phyloP scores from a whole-genome alignment of 2,888 invertebrate species.

The Erynnis tages region DNA sequence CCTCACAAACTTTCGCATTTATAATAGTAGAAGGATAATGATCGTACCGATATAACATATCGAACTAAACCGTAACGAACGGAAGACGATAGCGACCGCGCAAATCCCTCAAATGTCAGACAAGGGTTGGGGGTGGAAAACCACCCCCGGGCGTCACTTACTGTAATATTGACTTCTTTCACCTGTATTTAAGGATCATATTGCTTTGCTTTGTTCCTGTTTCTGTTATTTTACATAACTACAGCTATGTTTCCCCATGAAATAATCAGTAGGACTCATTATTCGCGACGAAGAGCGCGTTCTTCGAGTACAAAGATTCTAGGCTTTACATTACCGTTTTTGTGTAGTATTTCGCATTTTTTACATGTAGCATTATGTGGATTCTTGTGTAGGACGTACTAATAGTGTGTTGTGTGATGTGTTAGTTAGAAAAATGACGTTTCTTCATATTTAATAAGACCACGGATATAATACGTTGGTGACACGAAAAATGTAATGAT shows the following conservation, averaged over 20 bases:
- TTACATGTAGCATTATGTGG: slow-evolving; percentile 2
- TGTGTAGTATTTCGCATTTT: slow-evolving; percentile 4
- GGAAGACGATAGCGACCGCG: not conserved
- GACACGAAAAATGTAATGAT: slow-evolving; percentile 36
- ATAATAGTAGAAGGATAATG: too few species aligned
- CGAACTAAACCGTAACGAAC: not conserved
- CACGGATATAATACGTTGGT: slow-evolving; percentile 26
- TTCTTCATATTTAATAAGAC: slow-evolving; percentile 17
- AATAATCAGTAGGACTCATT: slow-evolving; percentile 71
- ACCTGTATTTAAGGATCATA: slow-evolving; percentile 29
- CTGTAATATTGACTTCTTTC: slow-evolving; percentile 35
- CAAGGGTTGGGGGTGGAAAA: slow-evolving; percentile 40
- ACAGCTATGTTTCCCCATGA: slow-evolving; percentile 54
- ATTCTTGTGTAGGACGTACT: slow-evolving; percentile 25
- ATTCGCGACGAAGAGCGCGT: slow-evolving; percentile 28
- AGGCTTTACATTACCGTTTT: slow-evolving; percentile 21
- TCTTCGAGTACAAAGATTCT: slow-evolving; percentile 20
- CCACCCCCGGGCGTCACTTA: slow-evolving; percentile 38
- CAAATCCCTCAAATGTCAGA: slow-evolving; percentile 12
- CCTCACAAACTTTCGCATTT: too few species aligned
- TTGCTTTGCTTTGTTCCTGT: slow-evolving; percentile 36
- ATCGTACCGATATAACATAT: too few species aligned
- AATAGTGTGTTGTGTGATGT: slow-evolving; percentile 2
- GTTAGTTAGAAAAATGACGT: slow-evolving; percentile 22
- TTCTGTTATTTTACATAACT: slow-evolving; percentile 61